phyloP scores from a whole-genome alignment of 2,113 vertebrate species.

The Nibea coibor region DNA sequence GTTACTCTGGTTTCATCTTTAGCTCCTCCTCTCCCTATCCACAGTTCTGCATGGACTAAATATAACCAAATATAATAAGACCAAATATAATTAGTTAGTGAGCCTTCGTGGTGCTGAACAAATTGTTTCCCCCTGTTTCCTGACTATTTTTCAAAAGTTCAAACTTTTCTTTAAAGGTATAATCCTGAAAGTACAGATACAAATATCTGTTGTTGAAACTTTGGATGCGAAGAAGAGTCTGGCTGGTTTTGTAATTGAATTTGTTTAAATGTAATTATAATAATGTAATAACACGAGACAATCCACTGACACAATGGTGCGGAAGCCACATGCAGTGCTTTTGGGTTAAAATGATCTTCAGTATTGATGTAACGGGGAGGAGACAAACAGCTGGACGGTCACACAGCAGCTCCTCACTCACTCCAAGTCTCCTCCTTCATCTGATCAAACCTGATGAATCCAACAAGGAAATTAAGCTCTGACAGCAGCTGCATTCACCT shows the following conservation, averaged over 20 bases:
- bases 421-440: not conserved
- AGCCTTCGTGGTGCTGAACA: not conserved
- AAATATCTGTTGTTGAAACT: not conserved
- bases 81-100: not conserved
- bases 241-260: not conserved
- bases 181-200: not conserved
- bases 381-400: conserved; percentile 34
- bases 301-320: not conserved
- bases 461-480: not conserved
- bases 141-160: too few relatives aligned
- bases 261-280: not conserved
- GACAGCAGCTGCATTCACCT: not conserved
- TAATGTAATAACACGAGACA: not conserved
- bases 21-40: too few relatives aligned
- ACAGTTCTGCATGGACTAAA: too few relatives aligned
- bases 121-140: too few relatives aligned
- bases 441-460: conserved; percentile 20
- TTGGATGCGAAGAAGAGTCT: not conserved
- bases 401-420: conserved; percentile 1
- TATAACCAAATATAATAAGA: too few relatives aligned
- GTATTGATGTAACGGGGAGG: conserved; percentile 27
- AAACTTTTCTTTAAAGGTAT: not conserved
- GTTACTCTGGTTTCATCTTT: not conserved
- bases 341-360: not conserved
- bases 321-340: not conserved